Percentiles rank a stretch among this genome's conserved stretches.
Evolutionary conservation across 2,797 vertebrate species (phyloP).

Genomic region (Hoplostethus atlanticus): DNA sequence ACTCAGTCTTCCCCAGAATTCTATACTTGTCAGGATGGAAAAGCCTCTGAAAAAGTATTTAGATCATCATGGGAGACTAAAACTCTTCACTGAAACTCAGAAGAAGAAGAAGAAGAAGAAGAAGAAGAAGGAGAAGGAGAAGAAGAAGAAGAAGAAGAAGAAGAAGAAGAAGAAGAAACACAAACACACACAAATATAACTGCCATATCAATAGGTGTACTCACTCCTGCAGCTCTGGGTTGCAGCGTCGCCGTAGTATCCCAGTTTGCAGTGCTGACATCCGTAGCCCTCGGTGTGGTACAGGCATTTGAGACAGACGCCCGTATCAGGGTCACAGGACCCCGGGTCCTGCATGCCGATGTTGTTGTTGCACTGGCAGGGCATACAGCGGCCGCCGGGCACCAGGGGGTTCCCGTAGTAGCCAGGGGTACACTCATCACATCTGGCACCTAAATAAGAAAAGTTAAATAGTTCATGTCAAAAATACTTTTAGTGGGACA

Average conservation of each 20-base stretch:
- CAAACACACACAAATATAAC: constrained; percentile 8
- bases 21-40: too few species aligned
- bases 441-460: constrained; percentile 86
- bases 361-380: constrained; percentile 93
- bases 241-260: constrained; percentile 91
- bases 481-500: too few species aligned
- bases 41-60: too few species aligned
- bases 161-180: neutral
- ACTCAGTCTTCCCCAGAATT: too few species aligned
- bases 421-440: constrained; percentile 92
- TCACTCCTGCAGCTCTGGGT: constrained; percentile 95
- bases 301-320: constrained; percentile 90
- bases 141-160: too few species aligned
- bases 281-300: constrained; percentile 90
- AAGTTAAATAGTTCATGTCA: too few species aligned
- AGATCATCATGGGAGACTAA: neutral
- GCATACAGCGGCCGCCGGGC: constrained; percentile 86
- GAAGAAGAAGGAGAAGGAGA: too few species aligned
- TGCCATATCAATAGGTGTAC: constrained; percentile 50
- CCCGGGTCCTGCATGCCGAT: constrained; percentile 91
- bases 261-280: constrained; percentile 90
- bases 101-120: too few species aligned
- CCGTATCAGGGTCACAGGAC: constrained; percentile 89
- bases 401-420: constrained; percentile 91
- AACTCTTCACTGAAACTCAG: neutral